Conservation (phyloP, 2,113 vertebrate species). For the Tursiops truncatus region DNA sequence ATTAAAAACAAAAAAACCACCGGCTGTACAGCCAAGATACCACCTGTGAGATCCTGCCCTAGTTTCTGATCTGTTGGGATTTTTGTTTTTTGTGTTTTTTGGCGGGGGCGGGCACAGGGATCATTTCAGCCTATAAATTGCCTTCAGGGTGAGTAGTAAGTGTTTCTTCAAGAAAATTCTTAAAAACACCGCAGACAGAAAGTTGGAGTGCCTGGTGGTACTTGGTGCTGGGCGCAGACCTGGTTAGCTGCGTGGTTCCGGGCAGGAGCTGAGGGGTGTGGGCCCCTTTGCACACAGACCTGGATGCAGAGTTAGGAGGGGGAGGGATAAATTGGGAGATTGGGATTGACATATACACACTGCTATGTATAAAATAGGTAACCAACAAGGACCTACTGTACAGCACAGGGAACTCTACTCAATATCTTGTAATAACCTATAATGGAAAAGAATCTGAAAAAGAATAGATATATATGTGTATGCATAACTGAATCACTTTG, state of each 20-base stretch:
- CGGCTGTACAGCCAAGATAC: background rate
- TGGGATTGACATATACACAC: background rate
- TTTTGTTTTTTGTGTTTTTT: background rate
- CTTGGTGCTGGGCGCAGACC: background rate
- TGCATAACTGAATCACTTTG: too few relatives aligned
- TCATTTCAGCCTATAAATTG: background rate
- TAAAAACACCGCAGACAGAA: background rate
- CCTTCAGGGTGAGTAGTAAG: background rate
- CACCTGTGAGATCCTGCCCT: background rate
- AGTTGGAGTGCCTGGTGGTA: background rate
- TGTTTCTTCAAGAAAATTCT: slow-evolving; percentile 4
- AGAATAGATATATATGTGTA: too few relatives aligned
- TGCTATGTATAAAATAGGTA: too few relatives aligned
- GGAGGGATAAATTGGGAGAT: background rate
- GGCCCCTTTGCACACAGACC: background rate
- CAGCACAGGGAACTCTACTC: too few relatives aligned
- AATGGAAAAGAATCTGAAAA: too few relatives aligned
- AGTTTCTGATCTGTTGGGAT: background rate
- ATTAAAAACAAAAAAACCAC: background rate
- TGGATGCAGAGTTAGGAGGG: background rate
- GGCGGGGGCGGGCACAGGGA: background rate
- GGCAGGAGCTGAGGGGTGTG: background rate
- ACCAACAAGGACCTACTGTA: too few relatives aligned
- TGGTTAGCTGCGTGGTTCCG: background rate
- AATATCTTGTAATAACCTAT: too few relatives aligned